Conservation (phyloP, 2,113 vertebrate species). For the Acanthochromis polyacanthus region DNA sequence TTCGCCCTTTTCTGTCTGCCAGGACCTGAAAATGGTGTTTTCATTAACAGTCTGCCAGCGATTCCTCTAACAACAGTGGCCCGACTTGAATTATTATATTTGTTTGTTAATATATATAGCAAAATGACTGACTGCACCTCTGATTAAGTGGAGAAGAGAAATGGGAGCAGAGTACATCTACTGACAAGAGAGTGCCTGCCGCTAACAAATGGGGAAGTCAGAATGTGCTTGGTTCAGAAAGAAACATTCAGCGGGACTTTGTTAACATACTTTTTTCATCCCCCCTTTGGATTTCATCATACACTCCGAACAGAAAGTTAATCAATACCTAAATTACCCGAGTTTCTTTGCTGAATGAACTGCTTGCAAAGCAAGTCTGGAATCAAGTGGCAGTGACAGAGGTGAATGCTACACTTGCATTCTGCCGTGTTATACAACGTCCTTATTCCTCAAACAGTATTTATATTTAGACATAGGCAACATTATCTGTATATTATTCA, state of each 20-base stretch:
- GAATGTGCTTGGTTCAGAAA: neutral
- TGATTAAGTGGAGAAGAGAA: constrained; percentile 43
- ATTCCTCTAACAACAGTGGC: constrained; percentile 26
- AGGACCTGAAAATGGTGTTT: constrained; percentile 34
- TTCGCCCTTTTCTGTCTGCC: neutral
- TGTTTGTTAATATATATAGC: constrained; percentile 16
- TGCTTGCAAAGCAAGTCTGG: neutral
- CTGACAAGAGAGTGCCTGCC: constrained; percentile 9
- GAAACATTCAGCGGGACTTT: neutral
- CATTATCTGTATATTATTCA: neutral
- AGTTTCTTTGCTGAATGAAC: neutral
- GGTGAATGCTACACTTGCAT: constrained; percentile 11
- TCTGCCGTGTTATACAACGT: neutral
- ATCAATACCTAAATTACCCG: constrained; percentile 3
- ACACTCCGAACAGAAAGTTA: constrained; percentile 6
- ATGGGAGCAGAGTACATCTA: neutral
- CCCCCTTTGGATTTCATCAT: neutral
- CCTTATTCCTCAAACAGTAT: neutral
- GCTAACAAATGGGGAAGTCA: constrained; percentile 7
- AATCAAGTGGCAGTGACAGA: neutral
- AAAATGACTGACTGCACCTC: constrained; percentile 36
- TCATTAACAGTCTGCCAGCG: constrained; percentile 39
- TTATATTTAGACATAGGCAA: neutral
- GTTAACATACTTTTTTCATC: neutral
- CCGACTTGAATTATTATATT: neutral